phyloP scores from a whole-genome alignment of 1,140 invertebrate species.

The Manduca sexta region DNA sequence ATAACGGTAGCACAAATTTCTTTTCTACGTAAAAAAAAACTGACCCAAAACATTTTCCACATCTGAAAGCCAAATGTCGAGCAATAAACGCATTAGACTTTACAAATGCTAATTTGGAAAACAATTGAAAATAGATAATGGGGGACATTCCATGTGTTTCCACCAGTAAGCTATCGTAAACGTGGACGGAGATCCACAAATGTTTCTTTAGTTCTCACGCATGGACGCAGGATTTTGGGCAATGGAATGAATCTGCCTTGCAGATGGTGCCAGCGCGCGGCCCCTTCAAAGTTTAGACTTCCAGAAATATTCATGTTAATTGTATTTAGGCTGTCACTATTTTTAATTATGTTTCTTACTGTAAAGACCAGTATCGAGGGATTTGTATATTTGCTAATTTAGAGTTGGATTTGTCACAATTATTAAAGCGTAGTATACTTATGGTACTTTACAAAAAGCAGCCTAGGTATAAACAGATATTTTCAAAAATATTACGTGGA shows the following conservation, averaged over 20 bases:
- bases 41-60: background rate
- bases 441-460: too few relatives aligned
- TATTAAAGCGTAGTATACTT: too few relatives aligned
- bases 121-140: constrained; percentile 28
- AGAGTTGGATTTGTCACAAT: too few relatives aligned
- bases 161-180: constrained; percentile 28
- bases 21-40: background rate
- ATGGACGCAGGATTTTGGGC: constrained; percentile 60
- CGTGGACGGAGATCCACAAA: constrained; percentile 45
- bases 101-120: constrained; percentile 27
- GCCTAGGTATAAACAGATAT: too few relatives aligned
- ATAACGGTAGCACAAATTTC: background rate
- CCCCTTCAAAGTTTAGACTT: constrained; percentile 39
- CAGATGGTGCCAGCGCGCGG: constrained; percentile 52
- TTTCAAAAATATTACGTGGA: too few relatives aligned
- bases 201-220: constrained; percentile 47
- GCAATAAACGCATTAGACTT: constrained; percentile 24
- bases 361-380: too few relatives aligned
- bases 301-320: constrained; percentile 29
- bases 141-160: constrained; percentile 27
- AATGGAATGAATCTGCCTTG: constrained; percentile 51
- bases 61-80: constrained; percentile 19
- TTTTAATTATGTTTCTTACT: too few relatives aligned
- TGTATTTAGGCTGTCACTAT: too few relatives aligned
- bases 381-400: too few relatives aligned